Percentiles rank a stretch among this genome's conserved stretches.
These are phyloP conservation scores for Zootermopsis nevadensis DNA, from an alignment of 2,888 invertebrate genomes.

Conservation along the genomic window DNA sequence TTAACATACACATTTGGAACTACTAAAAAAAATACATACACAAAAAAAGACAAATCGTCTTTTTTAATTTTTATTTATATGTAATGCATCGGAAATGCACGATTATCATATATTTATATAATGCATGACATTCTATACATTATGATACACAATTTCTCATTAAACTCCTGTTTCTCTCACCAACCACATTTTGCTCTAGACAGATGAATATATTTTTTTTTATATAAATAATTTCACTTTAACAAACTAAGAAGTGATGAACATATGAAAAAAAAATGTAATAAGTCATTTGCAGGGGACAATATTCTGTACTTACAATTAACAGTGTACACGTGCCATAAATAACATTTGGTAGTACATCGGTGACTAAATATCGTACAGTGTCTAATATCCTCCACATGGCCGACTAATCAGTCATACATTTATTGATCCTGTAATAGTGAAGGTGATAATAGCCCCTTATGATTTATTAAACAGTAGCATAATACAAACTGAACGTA, in stretches of 20 bases:
- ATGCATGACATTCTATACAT: constrained; percentile 42
- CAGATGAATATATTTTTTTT: neutral
- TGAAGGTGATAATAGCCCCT: too few species aligned
- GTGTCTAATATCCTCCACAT: neutral
- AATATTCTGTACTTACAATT: neutral
- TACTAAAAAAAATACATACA: constrained; percentile 19
- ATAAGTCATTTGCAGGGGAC: neutral
- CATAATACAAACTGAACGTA: neutral
- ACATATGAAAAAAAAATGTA: neutral
- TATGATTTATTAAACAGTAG: neutral
- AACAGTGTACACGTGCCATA: neutral
- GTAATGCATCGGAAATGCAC: constrained; percentile 29
- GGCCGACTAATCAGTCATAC: neutral
- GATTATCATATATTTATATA: constrained; percentile 26
- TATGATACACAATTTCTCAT: constrained; percentile 43
- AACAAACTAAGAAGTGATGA: neutral
- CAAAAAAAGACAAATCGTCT: constrained; percentile 25
- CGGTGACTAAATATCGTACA: neutral
- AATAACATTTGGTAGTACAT: neutral
- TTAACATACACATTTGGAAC: constrained; percentile 3
- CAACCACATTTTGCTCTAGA: neutral
- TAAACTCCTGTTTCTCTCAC: neutral
- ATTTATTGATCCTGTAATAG: neutral
- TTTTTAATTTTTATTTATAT: constrained; percentile 27
- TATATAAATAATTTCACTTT: neutral